Percentiles rank a stretch among this genome's conserved stretches.
These are phyloP conservation scores for Rugalucina vietnamica DNA, from an alignment of 2,888 invertebrate genomes.

Conservation along the genomic window DNA sequence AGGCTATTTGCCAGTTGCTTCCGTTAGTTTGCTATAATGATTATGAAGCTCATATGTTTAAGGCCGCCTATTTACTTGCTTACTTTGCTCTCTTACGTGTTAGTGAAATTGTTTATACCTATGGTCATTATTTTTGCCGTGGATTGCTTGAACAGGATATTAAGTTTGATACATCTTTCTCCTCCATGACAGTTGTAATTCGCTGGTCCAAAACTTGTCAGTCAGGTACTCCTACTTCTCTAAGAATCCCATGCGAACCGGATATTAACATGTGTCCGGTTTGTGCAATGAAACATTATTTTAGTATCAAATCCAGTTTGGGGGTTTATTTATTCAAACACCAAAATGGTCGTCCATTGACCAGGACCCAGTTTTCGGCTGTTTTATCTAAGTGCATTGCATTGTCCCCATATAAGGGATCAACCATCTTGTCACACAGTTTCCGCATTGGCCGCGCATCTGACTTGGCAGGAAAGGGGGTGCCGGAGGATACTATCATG, in stretches of 20 bases:
- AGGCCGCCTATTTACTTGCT: too few relatives aligned
- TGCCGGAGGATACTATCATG: constrained; percentile 9
- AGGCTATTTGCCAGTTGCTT: neutral
- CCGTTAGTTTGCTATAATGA: neutral
- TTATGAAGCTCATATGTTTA: constrained; percentile 33
- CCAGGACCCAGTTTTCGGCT: neutral
- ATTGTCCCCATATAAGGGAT: neutral
- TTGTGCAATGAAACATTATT: neutral
- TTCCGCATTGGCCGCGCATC: constrained; percentile 20
- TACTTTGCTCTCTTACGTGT: constrained; percentile 46
- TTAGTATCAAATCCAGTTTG: neutral
- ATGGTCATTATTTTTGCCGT: neutral
- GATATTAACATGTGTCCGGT: neutral
- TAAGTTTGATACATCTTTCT: neutral
- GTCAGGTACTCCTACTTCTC: neutral
- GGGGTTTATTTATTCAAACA: neutral
- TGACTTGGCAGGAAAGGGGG: constrained; percentile 2
- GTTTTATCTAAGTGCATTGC: neutral
- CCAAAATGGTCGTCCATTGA: neutral
- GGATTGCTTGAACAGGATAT: neutral
- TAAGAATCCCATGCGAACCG: neutral
- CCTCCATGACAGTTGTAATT: neutral
- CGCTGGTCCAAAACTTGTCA: neutral
- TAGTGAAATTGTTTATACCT: constrained; percentile 34
- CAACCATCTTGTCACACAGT: neutral